These are phyloP conservation scores for Chromobotia macracanthus DNA, from an alignment of 2,797 vertebrate species.

Conservation along the genomic window DNA sequence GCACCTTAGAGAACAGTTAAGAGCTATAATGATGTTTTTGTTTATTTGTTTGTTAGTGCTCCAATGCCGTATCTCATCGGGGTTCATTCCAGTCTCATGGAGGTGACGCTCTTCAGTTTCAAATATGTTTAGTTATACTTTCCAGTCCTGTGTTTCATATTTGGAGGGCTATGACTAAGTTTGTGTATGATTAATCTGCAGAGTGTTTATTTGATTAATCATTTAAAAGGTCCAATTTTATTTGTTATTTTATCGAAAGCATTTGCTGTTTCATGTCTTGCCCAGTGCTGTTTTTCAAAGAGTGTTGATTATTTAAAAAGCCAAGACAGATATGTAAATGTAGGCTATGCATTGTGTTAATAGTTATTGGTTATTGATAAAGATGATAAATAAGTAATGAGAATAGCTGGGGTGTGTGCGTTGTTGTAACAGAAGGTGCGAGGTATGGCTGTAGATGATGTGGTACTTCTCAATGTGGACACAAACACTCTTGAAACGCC, in stretches of 20 bases:
- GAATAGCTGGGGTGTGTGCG: not conserved
- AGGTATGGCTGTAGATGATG: slow-evolving; percentile 91
- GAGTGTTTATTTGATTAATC: too few species aligned
- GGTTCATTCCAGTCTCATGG: slow-evolving; percentile 97
- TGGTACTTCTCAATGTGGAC: slow-evolving; percentile 88
- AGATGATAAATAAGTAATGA: too few species aligned
- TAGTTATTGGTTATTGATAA: not conserved
- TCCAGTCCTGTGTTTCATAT: too few species aligned
- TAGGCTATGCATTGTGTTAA: not conserved
- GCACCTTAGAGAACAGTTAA: too few species aligned
- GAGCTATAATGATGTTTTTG: not conserved
- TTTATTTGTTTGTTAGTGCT: slow-evolving; percentile 81
- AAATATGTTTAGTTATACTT: not conserved
- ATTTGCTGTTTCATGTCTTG: too few species aligned
- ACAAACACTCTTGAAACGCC: slow-evolving; percentile 95
- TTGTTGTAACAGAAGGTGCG: slow-evolving; percentile 83
- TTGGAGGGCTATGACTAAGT: too few species aligned
- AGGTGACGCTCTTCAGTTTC: slow-evolving; percentile 79
- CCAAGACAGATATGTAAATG: not conserved
- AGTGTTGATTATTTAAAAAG: too few species aligned
- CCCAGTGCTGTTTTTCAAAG: too few species aligned
- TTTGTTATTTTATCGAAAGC: too few species aligned
- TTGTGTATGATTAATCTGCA: too few species aligned
- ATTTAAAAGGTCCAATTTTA: too few species aligned
- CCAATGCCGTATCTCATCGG: slow-evolving; percentile 99